Conservation (phyloP, 2,797 vertebrate species). For the Morelia viridis region DNA sequence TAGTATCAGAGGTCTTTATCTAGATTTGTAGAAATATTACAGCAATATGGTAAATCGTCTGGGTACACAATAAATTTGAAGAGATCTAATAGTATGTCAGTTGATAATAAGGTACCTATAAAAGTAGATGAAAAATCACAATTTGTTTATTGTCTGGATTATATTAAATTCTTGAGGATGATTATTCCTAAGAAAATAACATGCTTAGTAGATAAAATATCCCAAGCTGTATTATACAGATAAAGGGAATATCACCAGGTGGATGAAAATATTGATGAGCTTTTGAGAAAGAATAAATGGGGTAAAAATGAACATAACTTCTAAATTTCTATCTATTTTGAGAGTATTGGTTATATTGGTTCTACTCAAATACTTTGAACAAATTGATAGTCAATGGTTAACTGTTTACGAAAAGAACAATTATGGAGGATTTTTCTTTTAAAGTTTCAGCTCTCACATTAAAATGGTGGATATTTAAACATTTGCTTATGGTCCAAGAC, state of each 20-base stretch:
- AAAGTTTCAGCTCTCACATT: too few relatives aligned
- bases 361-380: too few relatives aligned
- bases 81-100: not conserved
- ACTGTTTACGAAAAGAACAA: too few relatives aligned
- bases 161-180: not conserved
- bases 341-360: too few relatives aligned
- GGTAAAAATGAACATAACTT: too few relatives aligned
- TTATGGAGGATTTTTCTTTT: too few relatives aligned
- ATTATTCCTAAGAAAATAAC: not conserved
- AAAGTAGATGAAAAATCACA: not conserved
- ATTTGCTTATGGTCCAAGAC: too few relatives aligned
- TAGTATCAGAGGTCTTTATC: not conserved
- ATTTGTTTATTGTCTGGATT: not conserved
- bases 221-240: not conserved
- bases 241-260: not conserved
- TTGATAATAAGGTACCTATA: not conserved
- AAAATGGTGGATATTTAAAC: too few relatives aligned
- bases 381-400: too few relatives aligned
- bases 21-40: not conserved
- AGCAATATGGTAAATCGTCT: not conserved
- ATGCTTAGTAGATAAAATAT: not conserved
- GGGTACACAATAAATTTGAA: not conserved
- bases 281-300: too few relatives aligned
- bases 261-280: not conserved
- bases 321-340: too few relatives aligned